These are phyloP conservation scores for Phyllostomus hastatus DNA, from an alignment of 2,113 vertebrate species.

Conservation along the genomic window DNA sequence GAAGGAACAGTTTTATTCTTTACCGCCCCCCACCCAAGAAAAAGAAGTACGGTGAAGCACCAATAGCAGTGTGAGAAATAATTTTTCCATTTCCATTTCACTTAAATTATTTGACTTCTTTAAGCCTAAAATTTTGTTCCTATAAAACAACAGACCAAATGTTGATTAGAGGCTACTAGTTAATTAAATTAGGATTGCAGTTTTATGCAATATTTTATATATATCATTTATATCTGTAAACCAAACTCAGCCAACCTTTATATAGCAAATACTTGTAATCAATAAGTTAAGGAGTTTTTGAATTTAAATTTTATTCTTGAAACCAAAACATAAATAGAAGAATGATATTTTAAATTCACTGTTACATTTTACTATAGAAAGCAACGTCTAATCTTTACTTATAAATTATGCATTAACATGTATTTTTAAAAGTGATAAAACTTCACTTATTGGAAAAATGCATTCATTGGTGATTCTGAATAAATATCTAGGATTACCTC, in stretches of 20 bases:
- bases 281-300: neutral
- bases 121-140: neutral
- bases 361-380: neutral
- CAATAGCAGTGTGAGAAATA: neutral
- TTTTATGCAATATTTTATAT: neutral
- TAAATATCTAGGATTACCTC: neutral
- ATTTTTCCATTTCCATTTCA: constrained; percentile 6
- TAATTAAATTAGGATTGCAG: neutral
- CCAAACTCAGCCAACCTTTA: constrained; percentile 1
- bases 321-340: neutral
- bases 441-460: neutral
- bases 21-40: neutral
- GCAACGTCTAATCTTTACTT: neutral
- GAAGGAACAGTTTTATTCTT: neutral
- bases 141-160: neutral
- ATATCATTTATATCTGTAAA: constrained; percentile 9
- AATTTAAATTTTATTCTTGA: constrained; percentile 16
- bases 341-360: neutral
- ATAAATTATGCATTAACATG: neutral
- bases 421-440: neutral
- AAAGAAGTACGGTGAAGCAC: neutral
- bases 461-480: constrained; percentile 3
- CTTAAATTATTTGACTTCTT: neutral
- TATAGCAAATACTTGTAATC: neutral
- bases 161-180: neutral